Conservation (phyloP, 2,888 invertebrate genomes). For the Sarcophaga carnaria region DNA sequence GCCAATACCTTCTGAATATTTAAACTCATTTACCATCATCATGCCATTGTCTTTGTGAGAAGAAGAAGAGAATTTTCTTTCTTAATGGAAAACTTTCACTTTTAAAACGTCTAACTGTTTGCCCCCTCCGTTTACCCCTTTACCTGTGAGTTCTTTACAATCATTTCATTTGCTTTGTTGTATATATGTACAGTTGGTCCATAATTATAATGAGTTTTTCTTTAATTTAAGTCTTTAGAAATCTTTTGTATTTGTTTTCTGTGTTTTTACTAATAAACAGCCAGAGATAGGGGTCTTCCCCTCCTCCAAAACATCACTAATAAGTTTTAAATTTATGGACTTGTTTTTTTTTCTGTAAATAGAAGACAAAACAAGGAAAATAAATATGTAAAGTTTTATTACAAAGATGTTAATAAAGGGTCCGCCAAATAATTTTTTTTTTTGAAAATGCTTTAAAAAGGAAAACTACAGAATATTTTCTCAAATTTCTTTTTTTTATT, state of each 20-base stretch:
- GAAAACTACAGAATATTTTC: too few relatives aligned
- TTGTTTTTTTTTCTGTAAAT: not conserved
- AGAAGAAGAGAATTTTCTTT: not conserved
- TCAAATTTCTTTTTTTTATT: too few relatives aligned
- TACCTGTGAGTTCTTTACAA: not conserved
- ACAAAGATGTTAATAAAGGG: not conserved
- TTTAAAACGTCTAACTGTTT: conserved; percentile 43
- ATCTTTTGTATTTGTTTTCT: conserved; percentile 21
- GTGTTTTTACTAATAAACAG: not conserved
- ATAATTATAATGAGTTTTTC: conserved; percentile 65
- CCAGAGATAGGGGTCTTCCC: not conserved
- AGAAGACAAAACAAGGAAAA: not conserved
- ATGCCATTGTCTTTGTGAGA: conserved; percentile 32
- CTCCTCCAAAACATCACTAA: conserved; percentile 3
- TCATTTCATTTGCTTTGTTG: not conserved
- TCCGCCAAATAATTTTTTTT: too few relatives aligned
- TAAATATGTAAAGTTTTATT: not conserved
- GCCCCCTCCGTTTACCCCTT: conserved; percentile 20
- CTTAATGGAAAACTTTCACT: conserved; percentile 64
- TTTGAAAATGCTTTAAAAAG: too few relatives aligned
- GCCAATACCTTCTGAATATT: not conserved
- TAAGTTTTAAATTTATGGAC: conserved; percentile 39
- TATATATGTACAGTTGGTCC: conserved; percentile 49
- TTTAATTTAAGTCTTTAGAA: conserved; percentile 5
- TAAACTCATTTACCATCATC: not conserved